A percentile compares a stretch with the other conserved stretches of the same genome.
These are phyloP conservation scores for Macaria notata DNA, from an alignment of 2,888 invertebrate genomes.

Conservation along the genomic window DNA sequence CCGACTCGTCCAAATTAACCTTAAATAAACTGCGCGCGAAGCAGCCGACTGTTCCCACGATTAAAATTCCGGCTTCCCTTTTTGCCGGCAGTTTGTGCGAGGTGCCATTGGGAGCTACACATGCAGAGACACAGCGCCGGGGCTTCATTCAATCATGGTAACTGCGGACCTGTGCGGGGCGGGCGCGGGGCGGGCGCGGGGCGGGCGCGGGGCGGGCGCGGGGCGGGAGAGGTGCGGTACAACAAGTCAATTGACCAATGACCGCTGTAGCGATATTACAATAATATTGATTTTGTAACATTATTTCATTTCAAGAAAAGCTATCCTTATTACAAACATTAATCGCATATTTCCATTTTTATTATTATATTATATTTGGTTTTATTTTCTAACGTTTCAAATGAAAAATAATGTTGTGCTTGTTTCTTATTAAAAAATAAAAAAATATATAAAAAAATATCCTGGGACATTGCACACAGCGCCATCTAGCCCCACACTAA, in stretches of 20 bases:
- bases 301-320: too few relatives aligned
- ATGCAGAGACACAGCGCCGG: slow-evolving; percentile 53
- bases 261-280: slow-evolving; percentile 51
- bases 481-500: too few relatives aligned
- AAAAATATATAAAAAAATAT: too few relatives aligned
- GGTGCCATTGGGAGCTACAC: slow-evolving; percentile 53
- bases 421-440: too few relatives aligned
- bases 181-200: slow-evolving; percentile 61
- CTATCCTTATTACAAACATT: too few relatives aligned
- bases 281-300: too few relatives aligned
- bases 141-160: slow-evolving; percentile 81
- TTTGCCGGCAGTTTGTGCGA: slow-evolving; percentile 50
- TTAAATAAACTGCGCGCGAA: slow-evolving; percentile 64
- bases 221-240: too few relatives aligned
- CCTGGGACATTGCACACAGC: too few relatives aligned
- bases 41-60: slow-evolving; percentile 58
- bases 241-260: slow-evolving; percentile 80
- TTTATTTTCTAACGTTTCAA: too few relatives aligned
- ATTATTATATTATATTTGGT: too few relatives aligned
- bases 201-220: slow-evolving; percentile 52
- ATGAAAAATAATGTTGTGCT: too few relatives aligned
- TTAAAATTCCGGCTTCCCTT: slow-evolving; percentile 56
- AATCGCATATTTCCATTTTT: too few relatives aligned
- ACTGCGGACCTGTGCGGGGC: slow-evolving; percentile 61
- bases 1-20: slow-evolving; percentile 66